Base-by-base conservation (phyloP, 1,140 invertebrate species). In the Pogonomyrmex barbatus region DNA sequence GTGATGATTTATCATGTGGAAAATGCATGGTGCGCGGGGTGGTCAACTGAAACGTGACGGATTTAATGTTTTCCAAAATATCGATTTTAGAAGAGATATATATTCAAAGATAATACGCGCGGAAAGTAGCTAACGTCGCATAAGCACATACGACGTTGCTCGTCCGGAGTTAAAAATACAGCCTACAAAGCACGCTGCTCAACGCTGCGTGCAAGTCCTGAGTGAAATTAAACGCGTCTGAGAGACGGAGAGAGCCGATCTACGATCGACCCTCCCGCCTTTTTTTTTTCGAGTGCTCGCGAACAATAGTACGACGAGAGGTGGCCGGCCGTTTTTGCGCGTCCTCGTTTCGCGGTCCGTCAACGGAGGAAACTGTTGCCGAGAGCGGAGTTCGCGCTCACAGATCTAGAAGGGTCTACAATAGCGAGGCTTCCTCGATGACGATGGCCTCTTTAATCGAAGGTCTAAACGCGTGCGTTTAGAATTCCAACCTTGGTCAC, bases 391-490 rank as follows among this genome's bases (percentile, higher is more conserved):
- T 54, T 65, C 75, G 68, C 62, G 56, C 82, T n/a, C n/a, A 52
- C 47, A 68, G 68, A 54, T 33, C 60, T 50, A 62, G 81, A 33
- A 50, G 88, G 52, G 68, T n/a, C 14, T 85, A 33, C 58, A 78
- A 73, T 54, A 76, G 30, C 62, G 70, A 71, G 62, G 17, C 86
- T 76, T 76, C 33, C 73, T 81, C 75, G 71, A 17, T n/a, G 75
- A 9, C 78, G 87, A 87, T 86, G 87, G 71, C 70, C 87, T 88
- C 87, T 88, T 88, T 81, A 36, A 2, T 47, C 70, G 17, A 78
- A 77, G 77, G 54, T 45, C 54, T 71, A 50, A 79, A 86, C 45
- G 71, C 70, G 33, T 58, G 60, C 83, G 65, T 58, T 33, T 88
- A 89, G 71, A 89, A 89, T 87, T 87, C 84, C 73, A 79, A 58